phyloP scores from a whole-genome alignment of 2,113 vertebrate species.

The Laticauda colubrina region DNA sequence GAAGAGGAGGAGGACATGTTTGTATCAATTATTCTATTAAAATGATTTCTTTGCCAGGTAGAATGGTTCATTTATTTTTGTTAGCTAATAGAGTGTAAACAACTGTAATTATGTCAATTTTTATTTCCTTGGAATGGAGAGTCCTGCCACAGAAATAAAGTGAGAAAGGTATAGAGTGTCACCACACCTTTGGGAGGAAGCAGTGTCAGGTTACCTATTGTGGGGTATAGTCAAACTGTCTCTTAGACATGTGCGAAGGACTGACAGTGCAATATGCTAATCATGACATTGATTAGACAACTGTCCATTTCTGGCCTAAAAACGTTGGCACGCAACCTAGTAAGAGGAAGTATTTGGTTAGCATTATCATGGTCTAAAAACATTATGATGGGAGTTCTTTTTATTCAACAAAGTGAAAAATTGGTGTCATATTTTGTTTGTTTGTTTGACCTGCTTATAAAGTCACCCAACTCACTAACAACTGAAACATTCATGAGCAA shows the following conservation, averaged over 20 bases:
- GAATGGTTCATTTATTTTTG: constrained; percentile 41
- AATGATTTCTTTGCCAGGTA: constrained; percentile 59
- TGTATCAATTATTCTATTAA: constrained; percentile 52
- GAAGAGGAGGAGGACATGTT: constrained; percentile 44
- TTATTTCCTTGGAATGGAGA: too few species aligned
- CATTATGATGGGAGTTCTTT: neutral
- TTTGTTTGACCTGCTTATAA: neutral
- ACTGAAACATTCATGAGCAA: neutral
- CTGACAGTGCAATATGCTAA: neutral
- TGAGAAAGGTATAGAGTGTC: too few species aligned
- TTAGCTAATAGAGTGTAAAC: too few species aligned
- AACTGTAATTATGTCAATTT: too few species aligned
- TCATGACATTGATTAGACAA: neutral
- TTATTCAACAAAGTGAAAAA: neutral
- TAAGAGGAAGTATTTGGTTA: neutral
- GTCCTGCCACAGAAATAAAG: too few species aligned
- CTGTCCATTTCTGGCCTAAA: neutral
- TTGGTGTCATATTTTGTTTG: neutral
- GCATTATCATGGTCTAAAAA: neutral
- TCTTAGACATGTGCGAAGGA: neutral
- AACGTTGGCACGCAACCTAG: neutral
- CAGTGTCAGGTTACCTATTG: too few species aligned
- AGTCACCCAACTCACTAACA: neutral
- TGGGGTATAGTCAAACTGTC: neutral
- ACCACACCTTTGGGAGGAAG: too few species aligned